Base-by-base conservation (phyloP, 64 coral and sea anemone genomes). In the Acropora tenuis region DNA sequence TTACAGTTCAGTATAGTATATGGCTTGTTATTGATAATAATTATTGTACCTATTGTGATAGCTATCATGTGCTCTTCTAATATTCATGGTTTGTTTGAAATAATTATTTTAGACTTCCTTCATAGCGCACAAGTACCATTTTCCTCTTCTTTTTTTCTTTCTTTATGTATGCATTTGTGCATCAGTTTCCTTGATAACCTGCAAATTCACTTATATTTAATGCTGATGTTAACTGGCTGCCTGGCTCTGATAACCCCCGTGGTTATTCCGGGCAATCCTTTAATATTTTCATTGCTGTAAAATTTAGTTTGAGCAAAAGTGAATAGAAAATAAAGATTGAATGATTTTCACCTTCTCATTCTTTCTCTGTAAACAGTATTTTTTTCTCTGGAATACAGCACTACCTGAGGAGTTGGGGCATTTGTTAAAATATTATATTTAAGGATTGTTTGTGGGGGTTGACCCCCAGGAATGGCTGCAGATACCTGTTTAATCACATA, bases 391-490 rank as follows among this genome's bases (percentile, higher is more conserved):
- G 30, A 30, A 30, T 30, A 30, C 59, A 6, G 15, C 6, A 15
- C 15, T 63, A 50, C 49, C n/a, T 52, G 3, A 18, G 80, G 80
- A 1, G 50, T 83, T 11, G 50, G 50, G 80, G 8, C 19, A 17
- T 83, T 83, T 83, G 80, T 83, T n/a, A 12, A 12, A 83, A 30
- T 60, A 2, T 83, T 60, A 30, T 30, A 30, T 83, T 83, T 63
- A 18, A 19, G 0, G 30, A 48, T 0, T 2, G 7, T 83, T 83
- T 83, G 52, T 4, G 12, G 49, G 11, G 11, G 49, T 58, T n/a
- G 53, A 12, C 41, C 80, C 80, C 80, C 5, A 2, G 16, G 80
- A 52, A 58, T 83, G 80, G 80, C 80, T 20, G 80, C 80, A n/a
- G 80, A 83, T 83, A 83, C 80, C 50, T 52, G 50, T 52, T 55